Base-by-base conservation (phyloP, 2,888 invertebrate genomes). In the Deroplatys truncata region DNA sequence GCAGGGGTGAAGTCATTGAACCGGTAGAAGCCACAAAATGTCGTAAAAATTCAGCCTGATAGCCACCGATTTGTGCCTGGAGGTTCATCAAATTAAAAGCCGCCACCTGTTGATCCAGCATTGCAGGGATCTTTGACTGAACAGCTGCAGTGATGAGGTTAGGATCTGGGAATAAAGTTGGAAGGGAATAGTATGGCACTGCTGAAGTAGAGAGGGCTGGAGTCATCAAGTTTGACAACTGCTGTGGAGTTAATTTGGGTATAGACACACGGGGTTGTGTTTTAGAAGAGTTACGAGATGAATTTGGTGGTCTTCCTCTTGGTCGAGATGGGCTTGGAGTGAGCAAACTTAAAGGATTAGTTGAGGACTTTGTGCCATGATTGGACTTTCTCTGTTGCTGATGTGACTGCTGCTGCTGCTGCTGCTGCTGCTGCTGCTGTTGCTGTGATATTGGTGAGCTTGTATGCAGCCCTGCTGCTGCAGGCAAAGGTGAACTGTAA, bases 11-110 rank as follows among this genome's bases (percentile, higher is more conserved):
- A 56, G 87, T 29, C 25, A 88, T 28, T 5, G 72, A 28, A 28
- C 89, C 89, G 29, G 88, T 56, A 28, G 72, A 84, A 20, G 89
- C 43, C 28, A 89, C 89, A 89, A 91, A 89, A 25, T 91, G 91
- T 16, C 91, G 31, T 20, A 91, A 89, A 31, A 91, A 85, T 86
- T 91, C 90, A 43, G 89, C 90, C 43, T 90, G 90, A 31, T 90
- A 90, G 16, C 90, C 89, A 28, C 89, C 89, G 10, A 90, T 85
- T 49, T 90, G 91, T 28, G 90, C 89, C 2, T 91, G 90, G 20
- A 89, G 85, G 28, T 88, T 89, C 28, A 90, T 84, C 5, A 90
- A 87, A 87, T 88, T 90, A 31, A 90, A 56, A 28, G 90, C 88
- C 29, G 87, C 88, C 28, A 90, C 83, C 88, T 90, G 90, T 29